Evolutionary conservation across 1,140 invertebrate species (phyloP), one percentile per base, ranked within the genome.

Genomic region (Lordiphosa stackelbergi): DNA sequence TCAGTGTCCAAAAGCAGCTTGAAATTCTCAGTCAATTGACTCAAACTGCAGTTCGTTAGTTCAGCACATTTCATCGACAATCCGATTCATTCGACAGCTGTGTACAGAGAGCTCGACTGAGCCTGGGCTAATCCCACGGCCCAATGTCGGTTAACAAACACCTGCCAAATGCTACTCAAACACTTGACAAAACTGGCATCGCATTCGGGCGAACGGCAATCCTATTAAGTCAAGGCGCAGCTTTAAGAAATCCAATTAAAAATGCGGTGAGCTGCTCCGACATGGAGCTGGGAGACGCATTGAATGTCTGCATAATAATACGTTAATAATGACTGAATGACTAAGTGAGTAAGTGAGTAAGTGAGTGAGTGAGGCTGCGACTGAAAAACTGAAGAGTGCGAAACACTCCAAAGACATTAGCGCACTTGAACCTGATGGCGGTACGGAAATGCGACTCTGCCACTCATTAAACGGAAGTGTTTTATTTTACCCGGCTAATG

Each of bases 201-300:
- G 59, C 64, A 77, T 65, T 78, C 42, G 38, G 37, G 57, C 46
- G 61, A 79, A 77, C 73, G 73, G 64, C 73, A 77, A 77, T 64
- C 68, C 68, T 70, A 69, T 81, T 83, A 61, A 59, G 63, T 64
- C 58, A 75, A 78, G 74, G 48, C 49, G 74, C 70, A 68, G 75
- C 77, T 83, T 81, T 83, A 81, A 81, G 77, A 71, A 81, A 81
- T 81, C 75, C 75, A 81, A 81, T 81, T 81, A 79, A 79, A 73
- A 59, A 56, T 31, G 37, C 9, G 41, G 31, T 12, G 45, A 34
- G 40, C 37, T 38, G 47, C 6, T 19, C 2, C 19, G 19, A 3
- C 19, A 19, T 16, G 38, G 28, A 49, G 28, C 16, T 42, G 43
- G 28, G 54, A 45, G 41, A 34, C 16, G 34, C 74, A 66, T 65